Evolutionary conservation across 1,140 invertebrate genomes (phyloP), one percentile per base, ranked within the genome.

Genomic region (Drosophila kanapiae): DNA sequence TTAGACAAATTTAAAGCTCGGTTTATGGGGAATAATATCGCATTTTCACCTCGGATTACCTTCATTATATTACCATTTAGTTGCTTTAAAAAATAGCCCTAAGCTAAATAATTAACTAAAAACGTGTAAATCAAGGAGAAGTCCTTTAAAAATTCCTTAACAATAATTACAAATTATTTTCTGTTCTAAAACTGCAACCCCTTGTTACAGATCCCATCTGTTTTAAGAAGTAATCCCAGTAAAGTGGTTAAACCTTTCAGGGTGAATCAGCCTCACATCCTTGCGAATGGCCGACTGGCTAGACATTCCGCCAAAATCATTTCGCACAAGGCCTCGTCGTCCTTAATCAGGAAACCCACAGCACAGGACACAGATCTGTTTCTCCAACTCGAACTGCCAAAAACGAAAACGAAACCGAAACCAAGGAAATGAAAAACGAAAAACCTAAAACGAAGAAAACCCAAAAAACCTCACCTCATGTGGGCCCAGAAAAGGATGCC

Each of bases 261-360:
- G 40, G 57, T 71, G 35, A 71, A 71, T 68, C 57, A n/a, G 58
- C 57, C 37, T 31, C 35, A 71, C 49, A 40, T 51, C 43, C 65
- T 45, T 23, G 27, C 27, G 23, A 53, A 42, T 60, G 47, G 29
- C 61, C 43, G 11, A 35, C 8, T 27, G 29, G 43, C 63, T 58
- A 69, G 56, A 57, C 80, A 83, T 69, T 86, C 74, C 67, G 67
- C 78, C 18, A 78, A 70, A 69, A 71, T 80, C 72, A 77, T 76
- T 84, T 80, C 23, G 56, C 68, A 64, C 23, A 18, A 42, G 59
- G 49, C n/a, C 14, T n/a, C 48, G 14, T 49, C 10, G 38, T 74
- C 51, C 67, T 74, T 74, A 85, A 86, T 86, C 82, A 85, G 84
- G 76, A 78, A 70, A 65, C 45, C 82, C 82, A 80, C 67, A 78